Evolutionary conservation across 2,797 vertebrate species (phyloP).

Genomic region (Cyprinodon diabolis): DNA sequence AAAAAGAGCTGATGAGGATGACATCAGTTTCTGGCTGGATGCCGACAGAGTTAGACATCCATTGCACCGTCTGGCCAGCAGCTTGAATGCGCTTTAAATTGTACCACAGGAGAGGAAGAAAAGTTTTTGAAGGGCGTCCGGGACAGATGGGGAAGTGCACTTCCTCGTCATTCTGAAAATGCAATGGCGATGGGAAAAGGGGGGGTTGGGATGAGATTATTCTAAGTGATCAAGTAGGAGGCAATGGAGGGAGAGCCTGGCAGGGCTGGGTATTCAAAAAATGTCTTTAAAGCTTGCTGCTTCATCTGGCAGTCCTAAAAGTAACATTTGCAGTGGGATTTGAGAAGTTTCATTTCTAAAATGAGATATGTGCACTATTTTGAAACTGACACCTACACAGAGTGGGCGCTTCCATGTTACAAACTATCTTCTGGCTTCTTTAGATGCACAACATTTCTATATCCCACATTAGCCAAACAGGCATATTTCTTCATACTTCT

Average conservation of each 20-base stretch:
- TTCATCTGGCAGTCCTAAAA: slow-evolving; percentile 59
- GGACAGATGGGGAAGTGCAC: slow-evolving; percentile 40
- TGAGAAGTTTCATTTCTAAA: slow-evolving; percentile 62
- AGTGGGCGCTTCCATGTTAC: slow-evolving; percentile 36
- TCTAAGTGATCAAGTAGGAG: slow-evolving; percentile 64
- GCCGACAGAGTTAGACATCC: slow-evolving; percentile 62
- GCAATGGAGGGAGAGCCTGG: slow-evolving; percentile 61
- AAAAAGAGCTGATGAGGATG: slow-evolving; percentile 32
- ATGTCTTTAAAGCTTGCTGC: slow-evolving; percentile 61
- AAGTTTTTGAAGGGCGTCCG: slow-evolving; percentile 59
- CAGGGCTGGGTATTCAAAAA: slow-evolving; percentile 62
- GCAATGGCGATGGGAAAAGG: slow-evolving; percentile 43
- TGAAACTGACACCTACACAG: slow-evolving; percentile 58
- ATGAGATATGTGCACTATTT: slow-evolving; percentile 44
- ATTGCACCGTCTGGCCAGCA: slow-evolving; percentile 51
- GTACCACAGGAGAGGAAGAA: slow-evolving; percentile 36
- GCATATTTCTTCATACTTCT: neutral
- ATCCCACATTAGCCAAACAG: too few relatives aligned
- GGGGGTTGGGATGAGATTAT: slow-evolving; percentile 64
- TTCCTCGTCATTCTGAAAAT: slow-evolving; percentile 64
- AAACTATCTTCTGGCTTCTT: slow-evolving; percentile 9
- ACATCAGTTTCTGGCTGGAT: slow-evolving; percentile 58
- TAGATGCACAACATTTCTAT: neutral
- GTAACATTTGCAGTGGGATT: slow-evolving; percentile 67
- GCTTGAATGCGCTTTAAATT: slow-evolving; percentile 66